Percentiles rank a stretch among this genome's conserved stretches.
phyloP scores from a whole-genome alignment of 2,888 invertebrate genomes.

The Apodemia mormo region DNA sequence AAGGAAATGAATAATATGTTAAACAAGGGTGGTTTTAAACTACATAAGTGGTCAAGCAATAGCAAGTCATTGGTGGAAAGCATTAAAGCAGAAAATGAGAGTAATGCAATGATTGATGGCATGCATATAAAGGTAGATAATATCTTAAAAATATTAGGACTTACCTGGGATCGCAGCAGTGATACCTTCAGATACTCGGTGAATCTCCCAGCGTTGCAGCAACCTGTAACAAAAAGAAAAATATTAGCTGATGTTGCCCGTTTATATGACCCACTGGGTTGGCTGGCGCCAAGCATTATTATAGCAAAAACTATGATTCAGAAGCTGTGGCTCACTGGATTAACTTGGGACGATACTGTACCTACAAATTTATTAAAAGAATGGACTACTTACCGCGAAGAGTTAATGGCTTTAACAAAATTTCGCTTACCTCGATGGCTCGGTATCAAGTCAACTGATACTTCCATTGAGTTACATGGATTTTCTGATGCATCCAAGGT shows the following conservation, averaged over 20 bases:
- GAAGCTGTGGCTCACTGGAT: slow-evolving; percentile 27
- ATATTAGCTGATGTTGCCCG: slow-evolving; percentile 31
- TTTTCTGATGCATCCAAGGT: slow-evolving; percentile 35
- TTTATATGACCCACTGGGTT: slow-evolving; percentile 30
- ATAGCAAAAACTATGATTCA: slow-evolving; percentile 6
- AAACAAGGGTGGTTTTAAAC: neutral
- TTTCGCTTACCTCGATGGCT: neutral
- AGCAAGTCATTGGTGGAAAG: neutral
- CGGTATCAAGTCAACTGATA: neutral
- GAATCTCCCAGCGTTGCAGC: neutral
- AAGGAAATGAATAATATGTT: slow-evolving; percentile 14
- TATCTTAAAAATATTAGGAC: slow-evolving; percentile 27
- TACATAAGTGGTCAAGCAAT: slow-evolving; percentile 15
- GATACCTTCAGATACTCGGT: slow-evolving; percentile 21
- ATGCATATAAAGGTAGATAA: slow-evolving; percentile 21
- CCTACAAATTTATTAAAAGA: neutral
- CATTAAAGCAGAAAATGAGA: neutral
- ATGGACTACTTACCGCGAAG: slow-evolving; percentile 2
- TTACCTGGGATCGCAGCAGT: slow-evolving; percentile 21
- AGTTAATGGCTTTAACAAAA: neutral
- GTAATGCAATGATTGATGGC: neutral
- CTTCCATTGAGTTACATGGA: slow-evolving; percentile 31
- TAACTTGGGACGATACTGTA: slow-evolving; percentile 31
- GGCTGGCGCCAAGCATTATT: slow-evolving; percentile 6
- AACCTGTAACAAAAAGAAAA: slow-evolving; percentile 26